phyloP scores from a whole-genome alignment of 2,888 invertebrate genomes.

The Drosophila neoperkinsi region DNA sequence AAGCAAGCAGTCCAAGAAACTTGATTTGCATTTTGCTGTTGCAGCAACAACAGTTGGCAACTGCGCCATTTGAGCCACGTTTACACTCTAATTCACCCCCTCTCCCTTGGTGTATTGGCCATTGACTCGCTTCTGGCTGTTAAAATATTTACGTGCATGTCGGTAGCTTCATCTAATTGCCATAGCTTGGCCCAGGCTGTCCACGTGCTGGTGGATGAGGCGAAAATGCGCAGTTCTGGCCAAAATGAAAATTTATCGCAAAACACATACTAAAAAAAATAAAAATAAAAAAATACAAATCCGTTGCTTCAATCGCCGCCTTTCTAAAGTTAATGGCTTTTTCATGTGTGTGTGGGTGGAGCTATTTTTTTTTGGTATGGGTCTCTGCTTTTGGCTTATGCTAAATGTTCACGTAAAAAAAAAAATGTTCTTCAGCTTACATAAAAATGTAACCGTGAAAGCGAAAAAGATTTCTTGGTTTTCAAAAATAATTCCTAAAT shows the following conservation, averaged over 20 bases:
- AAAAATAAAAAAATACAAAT: slow-evolving; percentile 28
- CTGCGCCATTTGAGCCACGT: slow-evolving; percentile 24
- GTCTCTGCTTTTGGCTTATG: slow-evolving; percentile 22
- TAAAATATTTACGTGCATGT: slow-evolving; percentile 75
- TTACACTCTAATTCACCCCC: slow-evolving; percentile 1
- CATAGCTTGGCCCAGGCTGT: slow-evolving; percentile 3
- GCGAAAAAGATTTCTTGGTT: not conserved
- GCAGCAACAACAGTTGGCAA: slow-evolving; percentile 16
- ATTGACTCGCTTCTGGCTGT: slow-evolving; percentile 37
- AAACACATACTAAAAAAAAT: slow-evolving; percentile 52
- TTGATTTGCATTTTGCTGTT: slow-evolving; percentile 66
- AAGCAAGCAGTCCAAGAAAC: slow-evolving; percentile 26
- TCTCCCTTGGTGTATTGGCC: not conserved
- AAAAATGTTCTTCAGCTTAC: not conserved
- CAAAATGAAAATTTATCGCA: slow-evolving; percentile 78
- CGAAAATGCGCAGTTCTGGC: slow-evolving; percentile 69
- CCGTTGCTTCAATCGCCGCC: slow-evolving; percentile 37
- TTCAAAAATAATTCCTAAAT: not conserved
- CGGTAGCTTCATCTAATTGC: slow-evolving; percentile 70
- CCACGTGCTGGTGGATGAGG: slow-evolving; percentile 3
- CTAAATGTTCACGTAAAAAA: slow-evolving; percentile 6
- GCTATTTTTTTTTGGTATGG: slow-evolving; percentile 23
- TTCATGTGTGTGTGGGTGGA: slow-evolving; percentile 51
- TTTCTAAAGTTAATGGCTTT: slow-evolving; percentile 68
- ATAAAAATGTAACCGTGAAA: not conserved